Base-by-base conservation (phyloP, 2,113 vertebrate species). In the Athene cunicularia region DNA sequence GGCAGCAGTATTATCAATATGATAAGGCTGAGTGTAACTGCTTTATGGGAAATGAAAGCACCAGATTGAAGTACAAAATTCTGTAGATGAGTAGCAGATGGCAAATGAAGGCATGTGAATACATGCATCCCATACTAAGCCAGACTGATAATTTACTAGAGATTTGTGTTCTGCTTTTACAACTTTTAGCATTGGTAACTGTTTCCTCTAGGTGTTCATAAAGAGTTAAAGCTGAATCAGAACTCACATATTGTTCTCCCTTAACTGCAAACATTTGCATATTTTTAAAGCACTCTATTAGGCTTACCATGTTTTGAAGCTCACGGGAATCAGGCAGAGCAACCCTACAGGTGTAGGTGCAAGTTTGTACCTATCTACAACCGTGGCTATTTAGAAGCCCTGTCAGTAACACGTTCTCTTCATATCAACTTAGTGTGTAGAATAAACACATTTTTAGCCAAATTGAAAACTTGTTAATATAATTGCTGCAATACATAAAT, bases 31-130 rank as follows among this genome's bases (percentile, higher is more conserved):
- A 93, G 43, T 70, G 33, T 49, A 91, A 39, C 77, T 68, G 60
- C 77, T 95, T 82, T 75, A 62, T 83, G 45, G 71, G 62, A 93
- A 56, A 73, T 75, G 70, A 97, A 72, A 76, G 77, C 81, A 82
- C 60, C 93, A 96, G 90, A 94, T 9, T 94, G 93, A 88, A 95
- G 81, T 39, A 85, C 2, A 14, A 79, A 93, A 86, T 85, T 85
- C 92, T 70, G 85, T 80, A 75, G 93, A 97, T 91, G 62, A 85
- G 90, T 85, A 96, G 90, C 96, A 97, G 90, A 97, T 96, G 96
- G 96, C 85, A 91, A 91, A 93, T 95, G 92, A 96, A 96, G 71
- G 55, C 96, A 94, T 80, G 56, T 63, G 90, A 96, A 85, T 87
- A 89, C 87, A 91, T 59, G 77, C 70, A 80, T 68, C 49, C 74